phyloP scores from a whole-genome alignment of 2,888 invertebrate genomes.

The Mamestra brassicae region DNA sequence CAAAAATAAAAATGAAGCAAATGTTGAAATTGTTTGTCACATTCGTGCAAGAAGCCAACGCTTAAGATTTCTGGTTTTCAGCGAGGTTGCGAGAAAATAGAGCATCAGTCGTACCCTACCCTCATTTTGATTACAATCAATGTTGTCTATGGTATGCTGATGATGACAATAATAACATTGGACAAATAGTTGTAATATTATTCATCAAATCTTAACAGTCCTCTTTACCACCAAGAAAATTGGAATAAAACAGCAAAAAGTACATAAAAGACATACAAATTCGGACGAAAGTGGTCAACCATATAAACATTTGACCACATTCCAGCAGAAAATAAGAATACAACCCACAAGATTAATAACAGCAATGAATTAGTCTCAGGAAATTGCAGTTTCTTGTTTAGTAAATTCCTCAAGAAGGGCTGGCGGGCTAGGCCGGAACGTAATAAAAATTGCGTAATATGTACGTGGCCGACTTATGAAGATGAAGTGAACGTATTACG shows the following conservation, averaged over 20 bases:
- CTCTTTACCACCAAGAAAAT: constrained; percentile 5
- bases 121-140: background rate
- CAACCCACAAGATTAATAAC: constrained; percentile 83
- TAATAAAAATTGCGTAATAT: constrained; percentile 82
- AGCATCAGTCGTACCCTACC: background rate
- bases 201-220: constrained; percentile 19
- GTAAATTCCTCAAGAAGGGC: constrained; percentile 79
- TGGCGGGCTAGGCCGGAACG: constrained; percentile 61
- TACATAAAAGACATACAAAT: constrained; percentile 25
- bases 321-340: constrained; percentile 75
- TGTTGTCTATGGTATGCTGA: background rate
- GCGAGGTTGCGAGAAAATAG: background rate
- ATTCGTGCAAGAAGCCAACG: too few relatives aligned
- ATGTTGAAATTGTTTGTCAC: too few relatives aligned
- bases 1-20: too few relatives aligned
- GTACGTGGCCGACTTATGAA: constrained; percentile 78
- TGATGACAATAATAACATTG: constrained; percentile 3
- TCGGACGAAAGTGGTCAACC: constrained; percentile 40
- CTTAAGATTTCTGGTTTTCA: background rate
- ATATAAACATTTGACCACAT: constrained; percentile 58
- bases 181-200: constrained; percentile 25
- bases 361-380: constrained; percentile 83
- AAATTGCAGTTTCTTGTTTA: constrained; percentile 86
- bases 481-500: constrained; percentile 80
- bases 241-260: constrained; percentile 5